Base-by-base conservation (phyloP, 2,888 invertebrate species). In the Cephonodes hylas region DNA sequence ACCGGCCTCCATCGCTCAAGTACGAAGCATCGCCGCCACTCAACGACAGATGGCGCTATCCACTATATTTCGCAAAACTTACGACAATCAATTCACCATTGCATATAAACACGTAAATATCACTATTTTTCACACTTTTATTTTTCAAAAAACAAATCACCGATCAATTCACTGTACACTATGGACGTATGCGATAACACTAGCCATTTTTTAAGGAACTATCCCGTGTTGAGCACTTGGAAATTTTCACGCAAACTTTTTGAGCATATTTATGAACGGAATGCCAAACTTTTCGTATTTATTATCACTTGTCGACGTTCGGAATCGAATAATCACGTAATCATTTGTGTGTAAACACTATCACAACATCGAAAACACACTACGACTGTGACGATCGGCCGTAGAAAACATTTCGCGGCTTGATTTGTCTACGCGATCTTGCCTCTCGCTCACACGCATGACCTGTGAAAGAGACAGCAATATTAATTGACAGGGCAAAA, bases 1-100 rank as follows among this genome's bases (percentile, higher is more conserved):
- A 68, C 93, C 93, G 80, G 89, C 92, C 76, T 93, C 92, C 93
- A 93, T 93, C 60, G 63, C 65, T 79, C 77, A 83, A 38, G 61
- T 68, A 72, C 75, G 69, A 73, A 71, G 67, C 84, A 86, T 84
- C 69, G 64, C 82, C 71, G 70, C 81, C 70, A 72, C 76, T 71
- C 72, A 65, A 71, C 77, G 72, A 80, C 61, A 90, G 89, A 88
- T 86, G 89, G 85, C 86, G 81, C 68, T 83, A 20, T 25, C 27
- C n/a, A 42, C 53, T 27, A 48, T 22, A 18, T 4, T 34, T 48
- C 42, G 46, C 53, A 4, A 48, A 59, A 48, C 42, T 56, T 60
- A 66, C 38, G 66, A 53, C 64, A 64, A 66, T 74, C 71, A 75
- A 71, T 75, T 74, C 69, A 65, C 66, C 65, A 64, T 69, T 48